Percentiles rank a stretch among this genome's conserved stretches.
These are phyloP conservation scores for Sphaeridia pumilis DNA, from an alignment of 2,888 invertebrate genomes.

Conservation along the genomic window DNA sequence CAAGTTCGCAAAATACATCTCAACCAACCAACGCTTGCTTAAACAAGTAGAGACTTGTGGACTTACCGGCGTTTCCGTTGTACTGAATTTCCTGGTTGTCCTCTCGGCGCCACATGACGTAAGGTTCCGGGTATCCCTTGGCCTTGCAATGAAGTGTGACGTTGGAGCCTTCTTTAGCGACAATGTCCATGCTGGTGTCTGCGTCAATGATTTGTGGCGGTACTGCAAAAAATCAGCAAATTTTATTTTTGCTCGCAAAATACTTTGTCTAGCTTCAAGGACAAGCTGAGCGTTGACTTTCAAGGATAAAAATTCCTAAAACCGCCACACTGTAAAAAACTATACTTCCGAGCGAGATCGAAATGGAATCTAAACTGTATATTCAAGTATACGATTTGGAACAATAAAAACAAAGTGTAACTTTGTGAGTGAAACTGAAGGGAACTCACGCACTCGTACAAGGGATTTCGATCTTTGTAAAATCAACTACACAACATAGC, in stretches of 20 bases:
- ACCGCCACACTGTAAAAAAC: too few relatives aligned
- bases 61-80: conserved; percentile 72
- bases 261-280: not conserved
- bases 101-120: conserved; percentile 84
- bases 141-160: conserved; percentile 80
- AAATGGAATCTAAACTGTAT: not conserved
- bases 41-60: too few relatives aligned
- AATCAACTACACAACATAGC: not conserved
- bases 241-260: not conserved
- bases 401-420: not conserved
- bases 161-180: conserved; percentile 76
- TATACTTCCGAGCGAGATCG: too few relatives aligned
- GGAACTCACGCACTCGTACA: not conserved
- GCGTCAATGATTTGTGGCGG: conserved; percentile 81
- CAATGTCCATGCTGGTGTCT: conserved; percentile 83
- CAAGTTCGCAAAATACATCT: too few relatives aligned
- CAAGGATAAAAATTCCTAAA: too few relatives aligned
- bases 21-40: too few relatives aligned
- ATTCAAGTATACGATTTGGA: not conserved
- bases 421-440: not conserved
- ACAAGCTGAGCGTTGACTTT: too few relatives aligned
- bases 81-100: conserved; percentile 80
- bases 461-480: too few relatives aligned
- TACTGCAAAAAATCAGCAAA: conserved; percentile 48
- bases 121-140: conserved; percentile 70